These are phyloP conservation scores for Oppia nitens DNA, from an alignment of 1,140 invertebrate genomes.

Conservation along the genomic window DNA sequence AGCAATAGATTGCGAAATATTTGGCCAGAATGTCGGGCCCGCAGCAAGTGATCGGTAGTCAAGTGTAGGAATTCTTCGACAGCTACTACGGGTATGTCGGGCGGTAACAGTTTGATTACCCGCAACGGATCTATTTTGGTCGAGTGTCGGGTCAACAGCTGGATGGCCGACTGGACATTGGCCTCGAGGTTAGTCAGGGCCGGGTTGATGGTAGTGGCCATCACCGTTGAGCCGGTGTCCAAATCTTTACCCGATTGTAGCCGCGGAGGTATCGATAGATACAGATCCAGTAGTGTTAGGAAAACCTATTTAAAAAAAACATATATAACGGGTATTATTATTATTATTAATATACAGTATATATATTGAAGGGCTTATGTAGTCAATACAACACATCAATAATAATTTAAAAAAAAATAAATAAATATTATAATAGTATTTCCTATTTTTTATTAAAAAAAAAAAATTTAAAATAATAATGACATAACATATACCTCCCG, in stretches of 20 bases:
- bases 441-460: too few species aligned
- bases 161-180: conserved; percentile 56
- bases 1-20: conserved; percentile 17
- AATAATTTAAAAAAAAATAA: too few species aligned
- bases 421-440: too few species aligned
- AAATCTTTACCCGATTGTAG: conserved; percentile 10
- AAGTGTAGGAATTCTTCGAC: conserved; percentile 18
- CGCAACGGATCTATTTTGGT: conserved; percentile 58
- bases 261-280: conserved; percentile 38
- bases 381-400: too few species aligned
- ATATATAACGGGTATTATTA: too few species aligned
- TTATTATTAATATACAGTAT: too few species aligned
- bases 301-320: too few species aligned
- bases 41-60: conserved; percentile 10
- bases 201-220: conserved; percentile 24
- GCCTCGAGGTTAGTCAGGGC: conserved; percentile 32
- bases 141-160: conserved; percentile 60
- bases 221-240: conserved; percentile 18
- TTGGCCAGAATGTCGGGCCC: conserved; percentile 17
- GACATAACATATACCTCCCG: too few species aligned
- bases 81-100: conserved; percentile 9
- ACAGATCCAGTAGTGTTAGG: conserved; percentile 37
- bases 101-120: conserved; percentile 28
- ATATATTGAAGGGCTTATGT: too few species aligned
- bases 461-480: too few species aligned